Base-by-base conservation (phyloP, 2,113 vertebrate species). In the Indicator maculatus region DNA sequence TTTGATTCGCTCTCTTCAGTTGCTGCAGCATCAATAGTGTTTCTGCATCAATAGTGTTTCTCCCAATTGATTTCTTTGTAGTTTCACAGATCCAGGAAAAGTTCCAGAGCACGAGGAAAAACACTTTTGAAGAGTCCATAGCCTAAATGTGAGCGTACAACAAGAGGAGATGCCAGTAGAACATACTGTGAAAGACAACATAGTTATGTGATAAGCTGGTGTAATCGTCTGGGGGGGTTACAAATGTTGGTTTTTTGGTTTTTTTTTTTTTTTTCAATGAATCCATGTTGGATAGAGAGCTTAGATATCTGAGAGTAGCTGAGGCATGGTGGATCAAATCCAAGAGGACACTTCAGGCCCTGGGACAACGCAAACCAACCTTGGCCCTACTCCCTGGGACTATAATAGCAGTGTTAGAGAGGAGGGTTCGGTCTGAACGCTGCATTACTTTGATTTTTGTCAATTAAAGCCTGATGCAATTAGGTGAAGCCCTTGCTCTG, bases 391-490 rank as follows among this genome's bases (percentile, higher is more conserved):
- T 83, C 33, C 0, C 72, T 50, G 38, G 27, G 80, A 76, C 60
- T 79, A 5, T 45, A 77, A 74, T 3, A 74, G 91, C 76, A 82
- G 82, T 69, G 69, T 24, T 21, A 6, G 33, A 82, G 83, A 61
- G 76, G 77, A 31, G 50, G 73, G 58, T 30, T 83, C 63, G 3
- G 47, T 6, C 87, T 75, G 60, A 86, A 81, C 3, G 75, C 82
- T 93, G 86, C 58, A 61, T 69, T 69, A 73, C 91, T 95, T 83
- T 74, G 75, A 78, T 74, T 96, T 94, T 90, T 91, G 89, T 95
- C 91, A 90, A 91, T 97, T 95, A 90, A 91, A 89, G 80, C 86
- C 91, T 81, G 79, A 83, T 91, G 86, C 79, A 89, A 95, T 95
- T 95, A 96, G 88, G 52, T 55, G 55, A 95, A 95, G 72, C 58